Evolutionary conservation across 2,113 vertebrate genomes (phyloP).

Genomic region (Heterotilapia buettikoferi): DNA sequence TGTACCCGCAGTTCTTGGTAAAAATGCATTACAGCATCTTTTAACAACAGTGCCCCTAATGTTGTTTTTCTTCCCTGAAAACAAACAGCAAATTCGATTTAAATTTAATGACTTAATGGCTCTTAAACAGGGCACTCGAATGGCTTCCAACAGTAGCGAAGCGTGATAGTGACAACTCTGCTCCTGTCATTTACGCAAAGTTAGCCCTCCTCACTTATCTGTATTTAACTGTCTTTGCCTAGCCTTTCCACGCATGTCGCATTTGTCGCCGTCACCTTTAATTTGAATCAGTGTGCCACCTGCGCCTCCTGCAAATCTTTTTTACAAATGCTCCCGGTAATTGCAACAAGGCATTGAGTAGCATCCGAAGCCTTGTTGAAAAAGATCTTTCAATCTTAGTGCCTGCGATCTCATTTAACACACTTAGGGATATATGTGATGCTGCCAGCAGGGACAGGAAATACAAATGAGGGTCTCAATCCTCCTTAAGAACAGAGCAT

Average conservation of each 20-base stretch:
- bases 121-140: neutral
- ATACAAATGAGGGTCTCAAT: neutral
- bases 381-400: neutral
- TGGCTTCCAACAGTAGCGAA: neutral
- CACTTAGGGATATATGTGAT: neutral
- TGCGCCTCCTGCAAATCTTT: neutral
- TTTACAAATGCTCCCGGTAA: neutral
- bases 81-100: neutral
- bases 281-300: conserved; percentile 23
- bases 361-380: neutral
- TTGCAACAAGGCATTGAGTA: neutral
- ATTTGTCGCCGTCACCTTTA: conserved; percentile 6
- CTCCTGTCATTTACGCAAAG: conserved; percentile 18
- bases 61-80: neutral
- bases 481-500: neutral
- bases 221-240: neutral
- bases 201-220: conserved; percentile 4
- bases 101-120: conserved; percentile 23
- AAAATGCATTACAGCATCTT: neutral
- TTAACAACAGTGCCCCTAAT: neutral
- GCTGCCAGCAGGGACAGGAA: neutral
- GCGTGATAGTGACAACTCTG: neutral
- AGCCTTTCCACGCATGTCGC: neutral
- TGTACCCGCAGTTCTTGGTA: neutral
- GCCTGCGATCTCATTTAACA: neutral